Evolutionary conservation across 2,888 invertebrate genomes (phyloP).

Genomic region (Sepiola atlantica): DNA sequence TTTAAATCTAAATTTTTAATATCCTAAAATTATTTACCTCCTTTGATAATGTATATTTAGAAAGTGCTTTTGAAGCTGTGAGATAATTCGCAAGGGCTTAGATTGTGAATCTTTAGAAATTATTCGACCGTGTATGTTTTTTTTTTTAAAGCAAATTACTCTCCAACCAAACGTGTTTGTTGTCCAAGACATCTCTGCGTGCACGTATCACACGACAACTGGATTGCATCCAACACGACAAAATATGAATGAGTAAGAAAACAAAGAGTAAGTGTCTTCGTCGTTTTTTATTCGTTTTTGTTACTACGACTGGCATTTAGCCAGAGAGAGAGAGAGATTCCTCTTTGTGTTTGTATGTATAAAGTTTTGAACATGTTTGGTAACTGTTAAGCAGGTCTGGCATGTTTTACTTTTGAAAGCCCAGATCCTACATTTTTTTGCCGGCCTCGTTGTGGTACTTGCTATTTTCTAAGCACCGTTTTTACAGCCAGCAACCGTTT

Average conservation of each 20-base stretch:
- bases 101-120: not conserved
- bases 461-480: too few relatives aligned
- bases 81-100: not conserved
- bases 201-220: not conserved
- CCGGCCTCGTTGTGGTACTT: too few relatives aligned
- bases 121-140: not conserved
- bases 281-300: too few relatives aligned
- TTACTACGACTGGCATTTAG: not conserved
- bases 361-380: not conserved
- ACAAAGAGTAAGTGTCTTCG: not conserved
- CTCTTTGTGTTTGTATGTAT: not conserved
- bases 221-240: slow-evolving; percentile 15
- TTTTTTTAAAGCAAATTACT: not conserved
- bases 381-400: too few relatives aligned
- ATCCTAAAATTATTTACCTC: not conserved
- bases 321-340: not conserved
- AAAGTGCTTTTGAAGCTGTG: not conserved
- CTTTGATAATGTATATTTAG: slow-evolving; percentile 13
- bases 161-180: not conserved
- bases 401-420: too few relatives aligned
- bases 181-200: not conserved
- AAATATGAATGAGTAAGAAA: not conserved
- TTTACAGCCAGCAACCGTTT: too few relatives aligned
- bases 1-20: not conserved
- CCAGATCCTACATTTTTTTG: too few relatives aligned